A percentile compares a stretch with the other conserved stretches of the same genome.
These are phyloP conservation scores for Zaprionus inermis DNA, from an alignment of 1,140 invertebrate species.

Conservation along the genomic window DNA sequence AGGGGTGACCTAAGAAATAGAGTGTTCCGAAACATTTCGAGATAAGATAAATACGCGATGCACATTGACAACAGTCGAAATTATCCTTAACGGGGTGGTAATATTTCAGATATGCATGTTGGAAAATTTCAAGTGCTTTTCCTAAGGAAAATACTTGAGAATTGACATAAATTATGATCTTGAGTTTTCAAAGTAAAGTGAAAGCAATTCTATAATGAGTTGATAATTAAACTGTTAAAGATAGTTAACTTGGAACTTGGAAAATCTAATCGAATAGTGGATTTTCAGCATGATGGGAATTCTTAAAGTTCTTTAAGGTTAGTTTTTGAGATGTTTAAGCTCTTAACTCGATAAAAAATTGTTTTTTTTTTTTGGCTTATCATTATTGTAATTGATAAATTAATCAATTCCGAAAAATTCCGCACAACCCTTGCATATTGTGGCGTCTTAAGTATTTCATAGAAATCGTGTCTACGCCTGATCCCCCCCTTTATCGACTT, in stretches of 20 bases:
- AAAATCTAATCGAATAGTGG: neutral
- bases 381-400: neutral
- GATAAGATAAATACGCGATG: constrained; percentile 32
- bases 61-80: constrained; percentile 26
- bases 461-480: neutral
- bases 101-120: constrained; percentile 13
- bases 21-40: constrained; percentile 3
- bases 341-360: too few relatives aligned
- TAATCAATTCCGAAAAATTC: neutral
- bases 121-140: constrained; percentile 21
- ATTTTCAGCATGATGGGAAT: neutral
- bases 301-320: too few relatives aligned
- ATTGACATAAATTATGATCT: neutral
- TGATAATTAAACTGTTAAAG: neutral
- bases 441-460: neutral
- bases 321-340: too few relatives aligned
- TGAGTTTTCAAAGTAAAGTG: neutral
- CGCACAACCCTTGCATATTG: neutral
- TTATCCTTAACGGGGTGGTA: constrained; percentile 18
- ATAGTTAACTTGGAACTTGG: neutral
- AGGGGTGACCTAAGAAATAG: neutral
- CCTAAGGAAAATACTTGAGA: neutral
- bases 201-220: neutral
- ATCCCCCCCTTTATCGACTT: neutral
- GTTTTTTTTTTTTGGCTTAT: too few relatives aligned